These are phyloP conservation scores for Scaeva pyrastri DNA, from an alignment of 2,888 invertebrate genomes.

Conservation along the genomic window DNA sequence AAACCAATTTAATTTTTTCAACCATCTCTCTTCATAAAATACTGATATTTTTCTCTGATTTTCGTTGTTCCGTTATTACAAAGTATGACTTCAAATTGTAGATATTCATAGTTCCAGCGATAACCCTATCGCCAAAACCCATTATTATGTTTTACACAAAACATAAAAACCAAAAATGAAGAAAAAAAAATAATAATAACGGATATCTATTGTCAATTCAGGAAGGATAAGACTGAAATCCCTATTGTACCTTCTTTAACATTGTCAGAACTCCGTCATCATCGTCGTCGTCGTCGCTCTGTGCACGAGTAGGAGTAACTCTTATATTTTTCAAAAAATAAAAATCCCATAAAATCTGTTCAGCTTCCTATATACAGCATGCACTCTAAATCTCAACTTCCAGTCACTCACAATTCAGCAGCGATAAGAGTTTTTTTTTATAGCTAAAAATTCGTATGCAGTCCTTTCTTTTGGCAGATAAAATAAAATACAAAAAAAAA, in stretches of 20 bases:
- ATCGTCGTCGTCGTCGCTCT: too few species aligned
- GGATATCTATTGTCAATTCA: constrained; percentile 38
- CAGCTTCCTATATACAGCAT: neutral
- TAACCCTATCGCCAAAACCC: constrained; percentile 25
- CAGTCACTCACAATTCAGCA: constrained; percentile 18
- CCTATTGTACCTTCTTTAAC: constrained; percentile 32
- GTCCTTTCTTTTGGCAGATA: constrained; percentile 50
- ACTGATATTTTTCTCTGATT: neutral
- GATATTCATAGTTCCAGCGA: neutral
- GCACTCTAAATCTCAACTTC: constrained; percentile 20
- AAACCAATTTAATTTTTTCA: too few species aligned
- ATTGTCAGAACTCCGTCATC: constrained; percentile 31
- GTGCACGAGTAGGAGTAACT: constrained; percentile 25
- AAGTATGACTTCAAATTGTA: neutral
- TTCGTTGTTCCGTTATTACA: neutral
- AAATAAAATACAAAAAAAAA: constrained; percentile 19
- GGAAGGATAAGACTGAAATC: constrained; percentile 25
- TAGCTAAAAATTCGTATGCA: constrained; percentile 46
- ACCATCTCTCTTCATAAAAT: too few species aligned
- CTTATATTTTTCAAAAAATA: neutral
- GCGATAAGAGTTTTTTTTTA: constrained; percentile 58
- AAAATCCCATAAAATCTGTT: constrained; percentile 44
- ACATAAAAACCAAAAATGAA: neutral
- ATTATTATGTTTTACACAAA: constrained; percentile 29
- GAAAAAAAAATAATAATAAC: neutral